Conservation (phyloP, 1,140 invertebrate genomes). For the Brachionus angularis region DNA sequence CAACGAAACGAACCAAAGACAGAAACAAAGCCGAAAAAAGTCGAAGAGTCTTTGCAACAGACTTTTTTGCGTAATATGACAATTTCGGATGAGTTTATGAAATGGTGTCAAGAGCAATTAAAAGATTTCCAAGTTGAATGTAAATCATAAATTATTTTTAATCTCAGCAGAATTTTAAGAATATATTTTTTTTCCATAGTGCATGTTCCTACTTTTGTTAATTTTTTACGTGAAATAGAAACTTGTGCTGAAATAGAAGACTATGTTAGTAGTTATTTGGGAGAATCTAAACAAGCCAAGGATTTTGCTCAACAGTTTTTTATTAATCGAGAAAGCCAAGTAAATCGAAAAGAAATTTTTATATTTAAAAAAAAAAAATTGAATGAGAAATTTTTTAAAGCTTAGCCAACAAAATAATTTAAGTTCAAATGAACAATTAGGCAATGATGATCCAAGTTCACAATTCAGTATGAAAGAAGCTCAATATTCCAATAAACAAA, state of each 20-base stretch:
- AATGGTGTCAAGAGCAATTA: constrained; percentile 38
- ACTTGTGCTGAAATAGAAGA: constrained; percentile 32
- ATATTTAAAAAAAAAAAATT: neutral
- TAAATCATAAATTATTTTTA: neutral
- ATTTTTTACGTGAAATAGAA: constrained; percentile 39
- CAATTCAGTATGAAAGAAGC: constrained; percentile 8
- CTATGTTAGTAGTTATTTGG: constrained; percentile 41
- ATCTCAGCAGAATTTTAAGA: neutral
- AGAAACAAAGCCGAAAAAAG: constrained; percentile 17
- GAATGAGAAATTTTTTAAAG: neutral
- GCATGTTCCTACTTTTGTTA: constrained; percentile 38
- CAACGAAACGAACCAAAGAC: neutral
- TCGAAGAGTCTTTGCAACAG: neutral
- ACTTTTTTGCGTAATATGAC: constrained; percentile 24
- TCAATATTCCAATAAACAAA: constrained; percentile 38
- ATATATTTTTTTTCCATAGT: constrained; percentile 9
- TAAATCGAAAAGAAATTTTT: neutral
- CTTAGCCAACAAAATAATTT: constrained; percentile 6
- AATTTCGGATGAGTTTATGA: constrained; percentile 41
- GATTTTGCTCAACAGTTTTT: constrained; percentile 44
- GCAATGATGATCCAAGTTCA: constrained; percentile 28
- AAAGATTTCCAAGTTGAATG: constrained; percentile 37
- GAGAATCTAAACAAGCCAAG: constrained; percentile 28
- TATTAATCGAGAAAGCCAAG: constrained; percentile 26
- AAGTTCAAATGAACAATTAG: neutral